A percentile compares a stretch with the other conserved stretches of the same genome.
phyloP scores from a whole-genome alignment of 92 coral and sea anemone genomes.

The Porites divaricata region DNA sequence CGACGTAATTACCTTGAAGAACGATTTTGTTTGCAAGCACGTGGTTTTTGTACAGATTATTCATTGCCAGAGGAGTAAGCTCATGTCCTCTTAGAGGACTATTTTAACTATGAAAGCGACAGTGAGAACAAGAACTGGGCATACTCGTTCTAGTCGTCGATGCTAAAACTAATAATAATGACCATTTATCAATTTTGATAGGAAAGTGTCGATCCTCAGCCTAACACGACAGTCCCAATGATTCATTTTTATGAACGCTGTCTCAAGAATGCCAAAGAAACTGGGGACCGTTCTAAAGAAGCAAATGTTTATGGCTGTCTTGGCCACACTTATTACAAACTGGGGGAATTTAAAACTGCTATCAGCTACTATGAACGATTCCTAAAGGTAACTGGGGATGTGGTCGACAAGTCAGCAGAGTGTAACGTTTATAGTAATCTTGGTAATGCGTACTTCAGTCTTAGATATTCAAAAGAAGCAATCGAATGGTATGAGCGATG shows the following conservation, averaged over 20 bases:
- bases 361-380: neutral
- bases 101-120: too few species aligned
- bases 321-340: neutral
- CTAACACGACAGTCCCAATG: too few species aligned
- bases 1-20: too few species aligned
- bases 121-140: too few species aligned
- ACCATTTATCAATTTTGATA: too few species aligned
- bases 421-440: neutral
- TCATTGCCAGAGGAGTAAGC: too few species aligned
- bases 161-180: too few species aligned
- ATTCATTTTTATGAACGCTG: neutral
- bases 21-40: too few species aligned
- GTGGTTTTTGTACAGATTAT: too few species aligned
- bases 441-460: neutral
- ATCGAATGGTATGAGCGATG: neutral
- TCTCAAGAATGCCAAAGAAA: neutral
- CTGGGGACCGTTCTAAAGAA: neutral
- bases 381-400: neutral
- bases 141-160: too few species aligned
- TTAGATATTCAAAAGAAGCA: slow-evolving; percentile 2
- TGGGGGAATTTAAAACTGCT: neutral
- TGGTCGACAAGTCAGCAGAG: neutral
- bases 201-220: too few species aligned
- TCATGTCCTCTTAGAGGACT: too few species aligned
- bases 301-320: neutral